Base-by-base conservation (phyloP, 2,797 vertebrate species). In the Psittacula echo region DNA sequence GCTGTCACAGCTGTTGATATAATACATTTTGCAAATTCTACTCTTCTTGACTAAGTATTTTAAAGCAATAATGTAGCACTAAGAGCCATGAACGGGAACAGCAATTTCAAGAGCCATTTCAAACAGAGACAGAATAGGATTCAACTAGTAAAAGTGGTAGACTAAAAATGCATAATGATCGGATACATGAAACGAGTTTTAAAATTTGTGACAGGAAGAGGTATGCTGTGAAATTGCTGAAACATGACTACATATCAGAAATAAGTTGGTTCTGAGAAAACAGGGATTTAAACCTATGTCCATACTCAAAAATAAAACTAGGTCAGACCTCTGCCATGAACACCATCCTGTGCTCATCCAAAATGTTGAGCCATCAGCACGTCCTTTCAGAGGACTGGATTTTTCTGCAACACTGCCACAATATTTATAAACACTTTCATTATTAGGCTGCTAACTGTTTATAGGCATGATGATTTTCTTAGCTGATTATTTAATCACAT, bases 401-500 rank as follows among this genome's bases (percentile, higher is more conserved):
- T 92, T 93, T 93, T 68, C 58, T 71, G 45, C 48, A 85, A 85
- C 15, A 15, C 9, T 89, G 75, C 32, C 29, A 61, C 48, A 79
- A 65, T 79, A 89, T 87, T 90, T 85, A 87, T 34, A 95, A 93
- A 82, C 44, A 66, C 9, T 72, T 91, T 22, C 9, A 70, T 91
- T 96, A 83, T 74, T 89, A 82, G 71, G 39, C 39, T 58, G 42
- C 29, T 39, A 39, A 39, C 37, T 85, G 27, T 45, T 86, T 56
- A 74, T 71, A 93, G 79, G 48, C 21, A 65, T 22, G n/a, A 41
- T 3, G 3, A 42, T 53, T 76, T 89, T 82, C 91, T 64, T 78
- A 64, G n/a, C 16, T 77, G 23, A 87, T 93, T 84, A 90, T 83
- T 75, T 91, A 90, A 91, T 97, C 54, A 37, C 19, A 74, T 13